Evolutionary conservation across 2,113 vertebrate species (phyloP).

Genomic region (Cynopterus brachyotis): DNA sequence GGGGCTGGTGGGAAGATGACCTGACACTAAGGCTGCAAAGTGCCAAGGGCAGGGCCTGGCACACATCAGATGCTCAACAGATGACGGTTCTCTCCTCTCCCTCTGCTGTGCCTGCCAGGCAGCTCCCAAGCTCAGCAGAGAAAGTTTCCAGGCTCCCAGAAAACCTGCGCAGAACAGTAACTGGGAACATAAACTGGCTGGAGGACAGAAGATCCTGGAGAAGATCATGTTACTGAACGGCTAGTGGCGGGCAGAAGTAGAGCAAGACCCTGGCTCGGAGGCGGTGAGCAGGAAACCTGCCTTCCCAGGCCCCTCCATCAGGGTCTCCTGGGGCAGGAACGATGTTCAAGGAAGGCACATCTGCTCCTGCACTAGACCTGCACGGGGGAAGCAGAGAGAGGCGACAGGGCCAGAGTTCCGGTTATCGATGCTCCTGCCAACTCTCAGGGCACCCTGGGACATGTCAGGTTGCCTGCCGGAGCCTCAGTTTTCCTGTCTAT

Average conservation of each 20-base stretch:
- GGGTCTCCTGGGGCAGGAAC: neutral
- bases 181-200: neutral
- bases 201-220: neutral
- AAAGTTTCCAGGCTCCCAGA: neutral
- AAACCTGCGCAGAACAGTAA: neutral
- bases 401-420: neutral
- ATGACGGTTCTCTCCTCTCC: neutral
- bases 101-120: neutral
- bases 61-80: neutral
- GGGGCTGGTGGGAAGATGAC: neutral
- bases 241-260: too few species aligned
- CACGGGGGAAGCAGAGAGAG: rapidly evolving
- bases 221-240: neutral
- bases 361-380: neutral
- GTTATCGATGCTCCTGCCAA: neutral
- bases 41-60: neutral
- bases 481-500: neutral
- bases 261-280: neutral
- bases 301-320: neutral
- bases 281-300: neutral
- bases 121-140: neutral
- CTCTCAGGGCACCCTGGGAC: neutral
- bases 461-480: neutral
- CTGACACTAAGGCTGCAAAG: neutral
- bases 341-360: neutral